Conservation (phyloP, 2,888 invertebrate genomes). For the Terebella lapidaria region DNA sequence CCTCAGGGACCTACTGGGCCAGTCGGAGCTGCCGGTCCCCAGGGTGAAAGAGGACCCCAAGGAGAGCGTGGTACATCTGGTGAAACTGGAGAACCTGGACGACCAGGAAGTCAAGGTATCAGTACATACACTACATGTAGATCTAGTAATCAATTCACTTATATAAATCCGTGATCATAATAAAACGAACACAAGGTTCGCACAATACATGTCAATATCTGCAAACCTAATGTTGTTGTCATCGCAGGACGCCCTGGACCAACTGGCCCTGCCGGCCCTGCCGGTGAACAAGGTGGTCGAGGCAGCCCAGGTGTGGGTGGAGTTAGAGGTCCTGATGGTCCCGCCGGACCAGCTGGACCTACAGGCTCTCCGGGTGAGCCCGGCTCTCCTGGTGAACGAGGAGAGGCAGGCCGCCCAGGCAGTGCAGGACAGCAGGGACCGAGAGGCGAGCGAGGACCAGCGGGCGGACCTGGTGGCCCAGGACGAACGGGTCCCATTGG, state of each 20-base stretch:
- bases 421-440: conserved; percentile 23
- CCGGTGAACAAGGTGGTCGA: too few species aligned
- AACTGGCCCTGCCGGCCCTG: conserved; percentile 77
- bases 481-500: background rate
- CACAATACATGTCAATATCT: too few species aligned
- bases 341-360: background rate
- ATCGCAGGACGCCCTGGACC: conserved; percentile 72
- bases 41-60: conserved; percentile 5
- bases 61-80: conserved; percentile 3
- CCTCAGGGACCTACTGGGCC: conserved; percentile 15
- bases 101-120: conserved; percentile 6
- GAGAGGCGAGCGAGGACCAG: conserved; percentile 2
- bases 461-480: background rate
- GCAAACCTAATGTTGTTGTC: background rate
- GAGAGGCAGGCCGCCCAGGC: background rate
- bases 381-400: conserved; percentile 8
- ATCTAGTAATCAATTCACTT: background rate
- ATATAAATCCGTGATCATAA: too few species aligned
- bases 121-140: background rate
- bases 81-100: conserved; percentile 73
- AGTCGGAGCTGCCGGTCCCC: conserved; percentile 7
- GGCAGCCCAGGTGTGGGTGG: too few species aligned
- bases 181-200: too few species aligned
- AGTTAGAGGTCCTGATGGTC: too few species aligned
- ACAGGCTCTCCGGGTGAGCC: conserved; percentile 7